Conservation (phyloP, 2,797 vertebrate species). For the Enteromius argenteus region DNA sequence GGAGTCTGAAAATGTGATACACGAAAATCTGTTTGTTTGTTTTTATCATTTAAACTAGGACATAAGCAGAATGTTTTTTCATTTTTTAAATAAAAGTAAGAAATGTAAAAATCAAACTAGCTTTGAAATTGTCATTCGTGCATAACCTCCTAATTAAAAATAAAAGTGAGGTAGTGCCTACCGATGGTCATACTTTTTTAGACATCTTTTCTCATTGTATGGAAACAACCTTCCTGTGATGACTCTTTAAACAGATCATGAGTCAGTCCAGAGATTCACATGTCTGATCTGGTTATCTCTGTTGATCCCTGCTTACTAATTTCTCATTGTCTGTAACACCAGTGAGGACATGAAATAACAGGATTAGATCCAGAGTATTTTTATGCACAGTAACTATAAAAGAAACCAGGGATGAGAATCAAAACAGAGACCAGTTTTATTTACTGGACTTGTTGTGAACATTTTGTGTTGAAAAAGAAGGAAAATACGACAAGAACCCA, state of each 20-base stretch:
- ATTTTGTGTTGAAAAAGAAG: neutral
- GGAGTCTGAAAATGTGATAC: neutral
- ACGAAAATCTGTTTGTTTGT: neutral
- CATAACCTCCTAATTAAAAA: conserved; percentile 17
- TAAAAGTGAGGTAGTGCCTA: neutral
- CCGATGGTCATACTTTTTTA: conserved; percentile 48
- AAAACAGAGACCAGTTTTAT: neutral
- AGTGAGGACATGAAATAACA: neutral
- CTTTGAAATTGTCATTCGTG: neutral
- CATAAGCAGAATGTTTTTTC: neutral
- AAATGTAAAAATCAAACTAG: neutral
- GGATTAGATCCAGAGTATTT: conserved; percentile 19
- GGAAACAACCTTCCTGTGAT: conserved; percentile 61
- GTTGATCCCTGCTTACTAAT: conserved; percentile 33
- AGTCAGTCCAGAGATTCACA: conserved; percentile 63
- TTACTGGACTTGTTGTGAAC: neutral
- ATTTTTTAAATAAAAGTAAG: no score
- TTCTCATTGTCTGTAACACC: conserved; percentile 2
- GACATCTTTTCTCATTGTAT: conserved; percentile 63
- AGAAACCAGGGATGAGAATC: neutral
- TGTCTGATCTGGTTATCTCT: conserved; percentile 42
- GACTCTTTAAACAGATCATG: conserved; percentile 61
- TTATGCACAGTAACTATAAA: neutral
- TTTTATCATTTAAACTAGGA: neutral
- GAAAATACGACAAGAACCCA: neutral